Base-by-base conservation (phyloP, 2,888 invertebrate species). In the Drosophila meridiana region DNA sequence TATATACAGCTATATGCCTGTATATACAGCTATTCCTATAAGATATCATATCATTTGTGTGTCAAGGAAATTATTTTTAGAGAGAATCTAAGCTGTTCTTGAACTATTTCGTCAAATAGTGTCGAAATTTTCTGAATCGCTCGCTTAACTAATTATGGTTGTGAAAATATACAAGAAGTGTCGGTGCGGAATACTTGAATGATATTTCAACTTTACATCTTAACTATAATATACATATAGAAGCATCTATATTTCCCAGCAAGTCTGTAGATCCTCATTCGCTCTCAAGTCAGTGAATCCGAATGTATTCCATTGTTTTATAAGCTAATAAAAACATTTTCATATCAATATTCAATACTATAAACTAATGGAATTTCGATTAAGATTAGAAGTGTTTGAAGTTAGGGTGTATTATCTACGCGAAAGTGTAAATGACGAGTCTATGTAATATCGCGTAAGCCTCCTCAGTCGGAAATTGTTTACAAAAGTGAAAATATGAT, bases 101-200 rank as follows among this genome's bases (percentile, higher is more conserved):
- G 6, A 42, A 40, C n/a, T 8, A 47, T 64, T 67, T 63, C 38
- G 20, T 75, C 58, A 48, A 67, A 42, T 42, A 55, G 47, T 30
- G 32, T 38, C 45, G 43, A 56, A 63, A 67, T 43, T 56, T 79
- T 78, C 70, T 78, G 78, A 80, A 83, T 91, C 92, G 92, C 92
- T 92, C 92, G 93, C 92, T 92, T 92, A 90, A 93, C 91, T 87
- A 80, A 83, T 76, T 88, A 91, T 69, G 92, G 92, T 92, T 92
- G 92, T 92, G 92, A 92, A 91, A 48, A 40, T 60, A 45, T 42
- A 60, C 30, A 48, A 65, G 36, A 42, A 53, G 57, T 59, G 42
- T 26, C 20, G 53, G 55, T 61, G 28, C 36, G n/a, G 58, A 52
- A 47, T 55, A 52, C 38, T 62, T 13, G 6, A 48, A 56, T 1